Evolutionary conservation across 2,113 vertebrate species (phyloP).

Genomic region (Chionis minor): DNA sequence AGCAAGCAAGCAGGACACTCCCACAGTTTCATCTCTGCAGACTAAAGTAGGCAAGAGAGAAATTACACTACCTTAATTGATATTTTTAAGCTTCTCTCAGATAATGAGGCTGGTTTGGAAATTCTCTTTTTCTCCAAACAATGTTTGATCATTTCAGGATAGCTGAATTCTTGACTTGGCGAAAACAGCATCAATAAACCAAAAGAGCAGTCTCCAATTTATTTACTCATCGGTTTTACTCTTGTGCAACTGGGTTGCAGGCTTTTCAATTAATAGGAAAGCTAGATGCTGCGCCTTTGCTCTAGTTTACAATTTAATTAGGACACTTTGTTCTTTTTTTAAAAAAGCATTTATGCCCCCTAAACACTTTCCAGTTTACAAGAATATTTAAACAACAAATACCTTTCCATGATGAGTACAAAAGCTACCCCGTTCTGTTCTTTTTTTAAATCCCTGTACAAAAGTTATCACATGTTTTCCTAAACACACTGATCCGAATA

Average conservation of each 20-base stretch:
- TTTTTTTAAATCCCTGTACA: not conserved
- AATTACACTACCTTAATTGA: slow-evolving; percentile 85
- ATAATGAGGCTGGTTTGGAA: slow-evolving; percentile 81
- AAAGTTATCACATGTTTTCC: not conserved
- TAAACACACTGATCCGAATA: not conserved
- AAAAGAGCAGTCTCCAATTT: slow-evolving; percentile 49
- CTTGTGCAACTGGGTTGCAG: not conserved
- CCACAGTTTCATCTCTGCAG: slow-evolving; percentile 79
- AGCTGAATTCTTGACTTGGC: slow-evolving; percentile 69
- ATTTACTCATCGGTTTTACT: slow-evolving; percentile 49
- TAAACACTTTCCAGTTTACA: not conserved
- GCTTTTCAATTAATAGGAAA: slow-evolving; percentile 61
- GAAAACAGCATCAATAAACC: slow-evolving; percentile 66
- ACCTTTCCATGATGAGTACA: not conserved
- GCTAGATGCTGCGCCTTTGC: not conserved
- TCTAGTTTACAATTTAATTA: slow-evolving; percentile 8
- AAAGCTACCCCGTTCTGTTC: not conserved
- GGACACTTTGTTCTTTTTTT: not conserved
- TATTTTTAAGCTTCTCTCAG: slow-evolving; percentile 66
- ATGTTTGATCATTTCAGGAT: slow-evolving; percentile 65
- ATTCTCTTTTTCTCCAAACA: slow-evolving; percentile 47
- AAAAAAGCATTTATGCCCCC: not conserved
- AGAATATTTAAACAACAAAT: not conserved
- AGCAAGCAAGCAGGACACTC: slow-evolving; percentile 59
- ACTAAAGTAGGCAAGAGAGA: slow-evolving; percentile 78